Conservation (phyloP, 2,113 vertebrate species). For the Neodon shergylaensis region DNA sequence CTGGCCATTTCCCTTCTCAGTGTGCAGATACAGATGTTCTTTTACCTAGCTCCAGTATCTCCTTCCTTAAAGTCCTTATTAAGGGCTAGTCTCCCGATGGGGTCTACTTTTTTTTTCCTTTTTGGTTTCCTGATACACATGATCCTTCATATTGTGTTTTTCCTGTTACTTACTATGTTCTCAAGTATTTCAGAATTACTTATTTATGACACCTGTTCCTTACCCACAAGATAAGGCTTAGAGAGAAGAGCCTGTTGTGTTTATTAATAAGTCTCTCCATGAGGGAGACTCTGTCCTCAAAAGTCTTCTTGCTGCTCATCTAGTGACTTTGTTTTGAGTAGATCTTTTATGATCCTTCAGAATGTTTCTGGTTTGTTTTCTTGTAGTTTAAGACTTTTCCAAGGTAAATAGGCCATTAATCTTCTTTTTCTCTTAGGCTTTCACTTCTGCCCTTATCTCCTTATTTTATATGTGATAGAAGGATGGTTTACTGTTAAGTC, state of each 20-base stretch:
- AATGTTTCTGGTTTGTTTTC: not conserved
- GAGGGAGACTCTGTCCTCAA: not conserved
- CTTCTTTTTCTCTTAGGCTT: not conserved
- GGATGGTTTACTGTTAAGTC: not conserved
- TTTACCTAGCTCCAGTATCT: not conserved
- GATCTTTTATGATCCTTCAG: constrained; percentile 24
- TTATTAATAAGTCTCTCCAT: not conserved
- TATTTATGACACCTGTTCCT: not conserved
- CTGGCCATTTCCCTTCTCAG: not conserved
- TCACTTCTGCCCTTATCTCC: not conserved
- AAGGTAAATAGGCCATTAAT: not conserved
- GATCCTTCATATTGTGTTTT: not conserved
- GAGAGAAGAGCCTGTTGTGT: not conserved
- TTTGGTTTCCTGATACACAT: not conserved
- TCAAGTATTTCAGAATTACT: not conserved
- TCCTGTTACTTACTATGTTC: not conserved
- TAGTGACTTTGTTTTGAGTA: not conserved
- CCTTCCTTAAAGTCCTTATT: not conserved
- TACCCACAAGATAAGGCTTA: not conserved
- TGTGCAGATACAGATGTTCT: not conserved
- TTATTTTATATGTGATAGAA: not conserved
- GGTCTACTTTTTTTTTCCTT: not conserved
- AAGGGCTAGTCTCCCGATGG: not conserved
- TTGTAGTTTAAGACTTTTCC: not conserved
- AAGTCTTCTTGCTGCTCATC: not conserved